A percentile compares a stretch with the other conserved stretches of the same genome.
Evolutionary conservation across 1,140 invertebrate genomes (phyloP).

Genomic region (Macrocentrus cingulum): DNA sequence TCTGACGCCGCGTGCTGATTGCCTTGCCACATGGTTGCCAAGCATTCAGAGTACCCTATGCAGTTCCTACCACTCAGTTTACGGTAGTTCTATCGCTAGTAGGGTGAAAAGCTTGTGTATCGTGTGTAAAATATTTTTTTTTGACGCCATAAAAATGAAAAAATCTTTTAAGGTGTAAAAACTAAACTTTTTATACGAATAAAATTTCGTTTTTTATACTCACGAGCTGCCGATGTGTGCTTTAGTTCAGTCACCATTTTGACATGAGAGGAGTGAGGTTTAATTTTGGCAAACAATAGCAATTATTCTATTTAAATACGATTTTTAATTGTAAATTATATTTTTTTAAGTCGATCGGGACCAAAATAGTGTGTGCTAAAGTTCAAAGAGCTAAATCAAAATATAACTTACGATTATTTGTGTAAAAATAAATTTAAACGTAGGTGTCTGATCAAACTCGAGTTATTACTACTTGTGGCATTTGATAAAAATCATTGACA

Average conservation of each 20-base stretch:
- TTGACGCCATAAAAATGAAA: neutral
- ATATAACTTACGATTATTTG: neutral
- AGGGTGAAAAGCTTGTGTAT: neutral
- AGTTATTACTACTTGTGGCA: neutral
- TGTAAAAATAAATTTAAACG: neutral
- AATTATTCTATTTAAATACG: slow-evolving; percentile 14
- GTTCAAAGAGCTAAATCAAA: neutral
- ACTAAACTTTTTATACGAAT: neutral
- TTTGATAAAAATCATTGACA: neutral
- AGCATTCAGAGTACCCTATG: slow-evolving; percentile 33
- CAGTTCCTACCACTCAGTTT: slow-evolving; percentile 16
- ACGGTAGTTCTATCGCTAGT: neutral
- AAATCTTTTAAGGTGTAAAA: neutral
- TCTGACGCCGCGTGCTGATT: slow-evolving; percentile 37
- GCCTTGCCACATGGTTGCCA: slow-evolving; percentile 40
- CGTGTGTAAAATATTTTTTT: neutral
- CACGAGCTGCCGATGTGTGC: slow-evolving; percentile 14
- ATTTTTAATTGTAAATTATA: neutral
- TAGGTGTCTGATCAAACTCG: slow-evolving; percentile 2
- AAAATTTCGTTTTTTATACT: neutral
- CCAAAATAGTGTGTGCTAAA: slow-evolving; percentile 6
- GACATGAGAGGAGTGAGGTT: slow-evolving; percentile 18
- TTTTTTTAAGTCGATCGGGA: slow-evolving; percentile 1
- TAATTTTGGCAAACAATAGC: slow-evolving; percentile 16
- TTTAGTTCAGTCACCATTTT: slow-evolving; percentile 32